A percentile compares a stretch with the other conserved stretches of the same genome.
Evolutionary conservation across 2,888 invertebrate genomes (phyloP).

Genomic region (Campoletis raptor): DNA sequence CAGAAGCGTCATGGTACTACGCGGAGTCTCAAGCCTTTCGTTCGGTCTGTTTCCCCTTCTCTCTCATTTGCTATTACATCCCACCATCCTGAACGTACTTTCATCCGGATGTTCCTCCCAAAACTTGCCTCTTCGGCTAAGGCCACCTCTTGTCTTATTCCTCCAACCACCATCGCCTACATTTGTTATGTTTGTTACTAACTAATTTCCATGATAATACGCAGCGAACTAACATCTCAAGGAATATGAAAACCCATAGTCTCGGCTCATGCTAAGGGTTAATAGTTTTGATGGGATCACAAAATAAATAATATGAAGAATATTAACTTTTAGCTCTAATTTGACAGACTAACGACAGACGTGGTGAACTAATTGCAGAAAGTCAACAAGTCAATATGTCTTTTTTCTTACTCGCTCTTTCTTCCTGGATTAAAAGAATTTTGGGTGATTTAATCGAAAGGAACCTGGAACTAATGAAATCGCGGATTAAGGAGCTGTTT

Average conservation of each 20-base stretch:
- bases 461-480: neutral
- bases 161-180: slow-evolving; percentile 70
- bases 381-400: neutral
- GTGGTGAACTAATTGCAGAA: neutral
- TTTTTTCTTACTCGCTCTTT: neutral
- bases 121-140: slow-evolving; percentile 60
- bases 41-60: slow-evolving; percentile 54
- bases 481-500: neutral
- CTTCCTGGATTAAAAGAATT: neutral
- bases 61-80: slow-evolving; percentile 44
- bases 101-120: slow-evolving; percentile 64
- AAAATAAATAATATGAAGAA: slow-evolving; percentile 25
- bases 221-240: slow-evolving; percentile 72
- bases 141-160: slow-evolving; percentile 60
- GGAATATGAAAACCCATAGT: slow-evolving; percentile 72
- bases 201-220: slow-evolving; percentile 85
- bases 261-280: slow-evolving; percentile 79
- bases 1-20: slow-evolving; percentile 56
- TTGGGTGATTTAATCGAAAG: neutral
- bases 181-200: slow-evolving; percentile 85
- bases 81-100: slow-evolving; percentile 65
- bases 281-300: slow-evolving; percentile 77
- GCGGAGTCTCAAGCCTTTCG: slow-evolving; percentile 78
- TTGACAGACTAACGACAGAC: neutral
- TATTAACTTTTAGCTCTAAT: neutral